Base-by-base conservation (phyloP, 1,140 invertebrate genomes). In the Anastrepha obliqua region DNA sequence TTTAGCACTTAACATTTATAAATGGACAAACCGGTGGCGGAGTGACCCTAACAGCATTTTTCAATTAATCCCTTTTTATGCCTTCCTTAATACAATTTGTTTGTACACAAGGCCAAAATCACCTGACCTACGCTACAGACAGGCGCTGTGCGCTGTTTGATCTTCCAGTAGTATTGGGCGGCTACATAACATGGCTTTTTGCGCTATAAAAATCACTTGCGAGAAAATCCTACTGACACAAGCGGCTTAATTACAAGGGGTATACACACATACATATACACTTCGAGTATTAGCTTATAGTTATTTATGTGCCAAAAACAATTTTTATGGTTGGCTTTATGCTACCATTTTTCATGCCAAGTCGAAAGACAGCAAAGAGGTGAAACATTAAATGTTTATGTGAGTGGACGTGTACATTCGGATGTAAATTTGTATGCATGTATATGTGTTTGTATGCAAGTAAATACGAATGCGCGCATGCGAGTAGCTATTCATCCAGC, bases 301-400 rank as follows among this genome's bases (percentile, higher is more conserved):
- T 81, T 81, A 81, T 81, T 81, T 81, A 81, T 81, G 29, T 81
- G 74, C 47, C 74, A 81, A 81, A 81, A 81, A 81, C 74, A 55
- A 55, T 81, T 81, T 81, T 81, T 81, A 81, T 81, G 74, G 74
- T 29, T 81, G 74, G 51, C 74, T 81, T 81, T 58, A 81, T 81
- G 74, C 74, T 81, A 81, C 74, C 74, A 81, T 81, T 81, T 81
- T 81, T 81, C 74, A 81, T 81, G 74, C 47, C 74, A 81, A 20
- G 9, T 51, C 13, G 47, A 55, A 55, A 81, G 74, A 81, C 67
- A 70, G 67, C 51, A 11, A 81, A 55, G 47, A 51, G 74, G 44
- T 55, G 74, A 81, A 81, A 29, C 74, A 81, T 81, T 81, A 11
- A 81, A 81, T 81, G 74, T 81, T 81, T 81, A 55, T 81, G 15